phyloP scores from a whole-genome alignment of 2,797 vertebrate genomes.

The Falco biarmicus region DNA sequence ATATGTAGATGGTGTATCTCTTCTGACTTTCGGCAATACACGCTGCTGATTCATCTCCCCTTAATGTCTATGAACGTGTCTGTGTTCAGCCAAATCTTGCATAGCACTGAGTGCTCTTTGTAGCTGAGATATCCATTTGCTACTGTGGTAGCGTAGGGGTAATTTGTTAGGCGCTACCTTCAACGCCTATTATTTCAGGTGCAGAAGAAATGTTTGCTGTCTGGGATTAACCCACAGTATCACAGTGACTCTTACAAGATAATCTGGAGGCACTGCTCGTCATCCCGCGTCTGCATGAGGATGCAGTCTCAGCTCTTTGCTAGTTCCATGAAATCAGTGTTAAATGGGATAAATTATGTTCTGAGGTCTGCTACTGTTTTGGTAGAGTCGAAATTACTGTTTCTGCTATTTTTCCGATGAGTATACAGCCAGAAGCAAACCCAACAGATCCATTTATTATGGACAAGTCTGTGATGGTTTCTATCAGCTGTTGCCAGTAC shows the following conservation, averaged over 20 bases:
- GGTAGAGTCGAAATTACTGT: not conserved
- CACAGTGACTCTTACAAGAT: not conserved
- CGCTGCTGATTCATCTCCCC: not conserved
- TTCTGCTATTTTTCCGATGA: not conserved
- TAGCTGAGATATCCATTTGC: not conserved
- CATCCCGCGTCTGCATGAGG: not conserved
- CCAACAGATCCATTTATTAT: not conserved
- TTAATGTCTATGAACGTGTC: not conserved
- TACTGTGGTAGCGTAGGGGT: not conserved
- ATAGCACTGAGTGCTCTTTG: not conserved
- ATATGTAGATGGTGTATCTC: not conserved
- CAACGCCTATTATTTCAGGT: not conserved
- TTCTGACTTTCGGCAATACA: not conserved
- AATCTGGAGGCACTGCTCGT: not conserved
- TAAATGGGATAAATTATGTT: not conserved
- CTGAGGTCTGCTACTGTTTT: not conserved
- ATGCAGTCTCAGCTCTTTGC: not conserved
- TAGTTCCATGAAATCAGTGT: not conserved
- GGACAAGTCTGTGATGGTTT: not conserved
- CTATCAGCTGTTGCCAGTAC: not conserved
- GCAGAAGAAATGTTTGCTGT: not conserved
- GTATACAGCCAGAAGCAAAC: not conserved
- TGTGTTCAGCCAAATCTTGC: not conserved
- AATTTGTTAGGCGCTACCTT: not conserved
- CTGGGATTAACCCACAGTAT: not conserved